These are phyloP conservation scores for Todus mexicanus DNA, from an alignment of 2,797 vertebrate genomes.

Conservation along the genomic window DNA sequence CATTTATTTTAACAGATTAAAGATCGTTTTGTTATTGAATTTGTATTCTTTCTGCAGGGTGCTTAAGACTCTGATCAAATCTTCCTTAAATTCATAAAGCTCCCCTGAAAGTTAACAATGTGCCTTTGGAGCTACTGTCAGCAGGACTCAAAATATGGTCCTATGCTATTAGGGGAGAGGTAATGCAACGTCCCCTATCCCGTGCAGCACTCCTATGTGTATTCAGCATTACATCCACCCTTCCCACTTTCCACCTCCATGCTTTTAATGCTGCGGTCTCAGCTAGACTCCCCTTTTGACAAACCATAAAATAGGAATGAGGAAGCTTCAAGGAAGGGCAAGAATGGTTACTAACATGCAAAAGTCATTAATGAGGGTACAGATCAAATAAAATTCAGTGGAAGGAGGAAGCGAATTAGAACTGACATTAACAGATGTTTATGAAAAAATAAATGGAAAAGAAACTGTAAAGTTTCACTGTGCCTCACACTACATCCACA, in stretches of 20 bases:
- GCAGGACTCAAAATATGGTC: rapidly evolving
- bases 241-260: neutral
- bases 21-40: neutral
- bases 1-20: neutral
- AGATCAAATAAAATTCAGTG: neutral
- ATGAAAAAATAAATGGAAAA: neutral
- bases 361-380: neutral
- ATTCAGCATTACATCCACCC: neutral
- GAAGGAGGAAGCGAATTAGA: neutral
- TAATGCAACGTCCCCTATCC: neutral
- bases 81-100: neutral
- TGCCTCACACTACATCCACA: neutral
- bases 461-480: neutral
- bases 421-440: slow-evolving; percentile 18
- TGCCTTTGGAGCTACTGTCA: neutral
- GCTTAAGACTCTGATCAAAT: neutral
- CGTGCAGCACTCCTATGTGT: neutral
- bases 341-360: neutral
- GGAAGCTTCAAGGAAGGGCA: neutral
- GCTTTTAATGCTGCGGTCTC: neutral
- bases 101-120: neutral
- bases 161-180: neutral
- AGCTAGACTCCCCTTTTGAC: neutral
- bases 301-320: neutral
- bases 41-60: neutral